Conservation (phyloP, 2,113 vertebrate genomes). For the Hiodon alosoides region DNA sequence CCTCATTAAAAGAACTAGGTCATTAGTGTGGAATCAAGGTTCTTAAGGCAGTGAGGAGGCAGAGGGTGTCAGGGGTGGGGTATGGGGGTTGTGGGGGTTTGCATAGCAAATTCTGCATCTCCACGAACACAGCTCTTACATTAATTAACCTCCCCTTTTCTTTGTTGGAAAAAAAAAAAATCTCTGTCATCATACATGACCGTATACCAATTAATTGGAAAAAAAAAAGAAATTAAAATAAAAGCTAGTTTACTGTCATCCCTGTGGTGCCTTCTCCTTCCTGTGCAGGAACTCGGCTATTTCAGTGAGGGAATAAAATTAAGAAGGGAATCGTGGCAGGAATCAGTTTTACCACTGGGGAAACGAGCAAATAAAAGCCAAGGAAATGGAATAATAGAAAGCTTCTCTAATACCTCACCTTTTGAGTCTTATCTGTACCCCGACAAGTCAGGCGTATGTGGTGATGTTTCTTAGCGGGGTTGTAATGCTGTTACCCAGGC, state of each 20-base stretch:
- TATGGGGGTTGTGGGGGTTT: constrained; percentile 60
- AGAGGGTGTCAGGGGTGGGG: constrained; percentile 52
- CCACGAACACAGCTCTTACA: constrained; percentile 90
- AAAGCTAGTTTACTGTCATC: constrained; percentile 84
- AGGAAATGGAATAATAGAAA: constrained; percentile 99
- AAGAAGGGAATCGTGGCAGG: constrained; percentile 96
- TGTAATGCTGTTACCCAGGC: constrained; percentile 76
- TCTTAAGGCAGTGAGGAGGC: constrained; percentile 85
- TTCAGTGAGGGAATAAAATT: constrained; percentile 85
- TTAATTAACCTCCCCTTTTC: constrained; percentile 99
- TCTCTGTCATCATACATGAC: constrained; percentile 84
- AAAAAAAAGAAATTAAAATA: constrained; percentile 46
- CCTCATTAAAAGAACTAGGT: constrained; percentile 99
- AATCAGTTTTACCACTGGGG: constrained; percentile 95
- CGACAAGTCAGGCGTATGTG: constrained; percentile 32
- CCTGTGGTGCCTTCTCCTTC: constrained; percentile 78
- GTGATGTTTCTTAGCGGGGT: constrained; percentile 69
- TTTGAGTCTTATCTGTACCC: constrained; percentile 78
- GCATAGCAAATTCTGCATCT: constrained; percentile 90
- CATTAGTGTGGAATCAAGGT: constrained; percentile 99
- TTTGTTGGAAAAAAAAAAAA: constrained; percentile 70
- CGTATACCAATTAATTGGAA: constrained; percentile 94
- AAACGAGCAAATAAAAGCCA: constrained; percentile 87
- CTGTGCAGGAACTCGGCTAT: constrained; percentile 81
- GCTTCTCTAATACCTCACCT: constrained; percentile 98